These are phyloP conservation scores for Neotoma lepida DNA, from an alignment of 2,113 vertebrate genomes.

Conservation along the genomic window DNA sequence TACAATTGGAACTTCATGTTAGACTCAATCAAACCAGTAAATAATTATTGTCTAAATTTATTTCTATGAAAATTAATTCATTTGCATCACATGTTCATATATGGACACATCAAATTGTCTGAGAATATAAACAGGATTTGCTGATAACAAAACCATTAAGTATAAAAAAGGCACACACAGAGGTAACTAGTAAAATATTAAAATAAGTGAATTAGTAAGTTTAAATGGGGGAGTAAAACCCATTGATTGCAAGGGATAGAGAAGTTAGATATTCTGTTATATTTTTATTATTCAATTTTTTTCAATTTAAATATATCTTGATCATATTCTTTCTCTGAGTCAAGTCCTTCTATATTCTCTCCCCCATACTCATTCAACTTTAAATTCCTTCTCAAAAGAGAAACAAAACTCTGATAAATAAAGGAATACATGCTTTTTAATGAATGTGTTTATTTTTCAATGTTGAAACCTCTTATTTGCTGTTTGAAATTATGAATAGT, in stretches of 20 bases:
- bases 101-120: not conserved
- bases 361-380: not conserved
- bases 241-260: not conserved
- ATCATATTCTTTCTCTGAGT: not conserved
- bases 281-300: not conserved
- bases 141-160: not conserved
- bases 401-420: not conserved
- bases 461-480: not conserved
- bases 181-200: not conserved
- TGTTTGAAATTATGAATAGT: not conserved
- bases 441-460: not conserved
- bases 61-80: not conserved
- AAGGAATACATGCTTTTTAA: not conserved
- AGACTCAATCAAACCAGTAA: not conserved
- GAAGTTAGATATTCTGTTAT: not conserved
- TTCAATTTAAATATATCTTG: not conserved
- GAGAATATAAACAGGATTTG: not conserved
- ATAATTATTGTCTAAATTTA: not conserved
- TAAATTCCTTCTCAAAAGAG: not conserved
- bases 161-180: not conserved
- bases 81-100: not conserved
- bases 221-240: not conserved
- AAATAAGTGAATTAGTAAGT: not conserved
- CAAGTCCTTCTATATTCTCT: not conserved
- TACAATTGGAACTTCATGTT: not conserved